Evolutionary conservation across 2,888 invertebrate species (phyloP).

Genomic region (Sturmia bella): DNA sequence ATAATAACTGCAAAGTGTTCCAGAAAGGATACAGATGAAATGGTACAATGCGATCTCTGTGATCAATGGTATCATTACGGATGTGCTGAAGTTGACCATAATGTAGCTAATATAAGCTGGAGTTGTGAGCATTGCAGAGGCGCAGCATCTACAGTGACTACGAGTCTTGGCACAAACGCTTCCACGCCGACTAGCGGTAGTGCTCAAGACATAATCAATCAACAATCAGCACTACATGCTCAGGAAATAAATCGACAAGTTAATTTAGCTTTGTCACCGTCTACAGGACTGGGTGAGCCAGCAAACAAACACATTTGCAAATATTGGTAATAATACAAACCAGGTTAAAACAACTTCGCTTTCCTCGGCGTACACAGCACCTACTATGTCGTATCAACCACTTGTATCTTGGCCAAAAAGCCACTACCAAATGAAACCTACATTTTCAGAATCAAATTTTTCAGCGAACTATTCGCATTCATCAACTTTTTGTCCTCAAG

Average conservation of each 20-base stretch:
- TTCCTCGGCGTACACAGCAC: not conserved
- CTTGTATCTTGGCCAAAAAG: not conserved
- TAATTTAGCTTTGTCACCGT: not conserved
- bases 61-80: slow-evolving; percentile 24
- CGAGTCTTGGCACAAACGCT: not conserved
- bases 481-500: not conserved
- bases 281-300: not conserved
- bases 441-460: not conserved
- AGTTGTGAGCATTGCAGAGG: no score
- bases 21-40: slow-evolving; percentile 10
- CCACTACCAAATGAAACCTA: not conserved
- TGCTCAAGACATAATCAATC: not conserved
- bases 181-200: not conserved
- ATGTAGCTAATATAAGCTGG: slow-evolving; percentile 3
- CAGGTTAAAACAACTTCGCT: slow-evolving; percentile 2
- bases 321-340: not conserved
- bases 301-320: not conserved
- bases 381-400: slow-evolving; percentile 1
- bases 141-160: not conserved
- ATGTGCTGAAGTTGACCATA: not conserved
- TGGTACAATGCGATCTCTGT: slow-evolving; percentile 27
- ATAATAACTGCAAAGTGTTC: not conserved
- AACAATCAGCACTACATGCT: not conserved
- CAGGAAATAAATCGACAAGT: not conserved
- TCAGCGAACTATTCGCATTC: not conserved